Evolutionary conservation across 2,113 vertebrate genomes (phyloP).

Genomic region (Eulacestoma nigropectus): DNA sequence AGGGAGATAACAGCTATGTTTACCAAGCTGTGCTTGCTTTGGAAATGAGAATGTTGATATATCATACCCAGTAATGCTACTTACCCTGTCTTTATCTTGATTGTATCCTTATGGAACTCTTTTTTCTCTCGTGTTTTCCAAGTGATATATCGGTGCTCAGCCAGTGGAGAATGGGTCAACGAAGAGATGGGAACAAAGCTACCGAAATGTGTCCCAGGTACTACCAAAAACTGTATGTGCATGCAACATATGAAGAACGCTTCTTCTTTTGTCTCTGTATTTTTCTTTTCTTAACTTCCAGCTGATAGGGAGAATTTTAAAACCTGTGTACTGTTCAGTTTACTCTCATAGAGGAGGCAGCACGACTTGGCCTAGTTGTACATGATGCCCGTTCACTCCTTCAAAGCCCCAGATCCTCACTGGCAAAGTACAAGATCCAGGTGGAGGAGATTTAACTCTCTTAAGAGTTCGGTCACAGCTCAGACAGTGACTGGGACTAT

Average conservation of each 20-base stretch:
- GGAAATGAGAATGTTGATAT: background rate
- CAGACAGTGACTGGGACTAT: background rate
- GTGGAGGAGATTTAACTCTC: background rate
- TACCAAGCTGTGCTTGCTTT: background rate
- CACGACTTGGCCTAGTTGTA: background rate
- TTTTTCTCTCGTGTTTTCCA: background rate
- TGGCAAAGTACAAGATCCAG: background rate
- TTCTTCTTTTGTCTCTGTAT: background rate
- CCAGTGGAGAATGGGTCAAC: conserved; percentile 69
- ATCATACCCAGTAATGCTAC: background rate
- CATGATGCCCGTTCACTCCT: background rate
- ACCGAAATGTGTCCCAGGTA: conserved; percentile 76
- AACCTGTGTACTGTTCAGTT: background rate
- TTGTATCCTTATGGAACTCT: background rate
- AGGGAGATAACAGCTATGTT: background rate
- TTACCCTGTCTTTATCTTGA: background rate
- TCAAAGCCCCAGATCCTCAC: background rate
- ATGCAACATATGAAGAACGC: background rate
- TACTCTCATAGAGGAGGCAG: background rate
- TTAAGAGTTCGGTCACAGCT: background rate
- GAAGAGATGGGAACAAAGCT: conserved; percentile 47
- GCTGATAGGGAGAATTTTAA: background rate
- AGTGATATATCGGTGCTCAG: conserved; percentile 67
- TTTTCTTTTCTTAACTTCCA: background rate
- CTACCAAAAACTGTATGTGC: background rate